Base-by-base conservation (phyloP, 2,888 invertebrate genomes). In the Drosophila trichaetosa region DNA sequence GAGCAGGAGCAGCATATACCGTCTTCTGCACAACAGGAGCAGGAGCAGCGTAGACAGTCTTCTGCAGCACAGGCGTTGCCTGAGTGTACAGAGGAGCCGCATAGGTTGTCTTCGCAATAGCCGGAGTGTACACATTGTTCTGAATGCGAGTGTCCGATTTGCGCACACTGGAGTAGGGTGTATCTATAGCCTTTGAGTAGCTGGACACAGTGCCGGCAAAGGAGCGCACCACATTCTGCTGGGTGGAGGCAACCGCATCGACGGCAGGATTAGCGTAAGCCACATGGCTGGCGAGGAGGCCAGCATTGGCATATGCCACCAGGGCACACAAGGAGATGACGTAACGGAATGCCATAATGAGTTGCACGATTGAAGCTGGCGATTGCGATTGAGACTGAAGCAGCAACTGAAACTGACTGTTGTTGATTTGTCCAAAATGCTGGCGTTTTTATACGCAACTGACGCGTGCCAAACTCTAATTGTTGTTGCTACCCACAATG, bases 301-400 rank as follows among this genome's bases (percentile, higher is more conserved):
- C 95, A 72, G 95, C 95, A 86, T 95, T 94, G 91, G 95, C 95
- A 80, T 94, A 94, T 91, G 95, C 95, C 92, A 95, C 94, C 90
- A 94, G 93, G 92, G 95, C 94, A 92, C 95, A 94, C 91, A 96
- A 93, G 56, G 95, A 92, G 80, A 95, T 93, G 80, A 95, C 87
- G 82, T 95, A 93, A 95, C 94, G 91, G 79, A 92, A 93, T 62
- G 91, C 91, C 92, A 92, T 92, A 64, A 46, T 46, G 46, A 46
- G 8, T 46, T 46, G 24, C 16, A 46, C 24, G 24, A 46, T 49
- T 24, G 42, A 24, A 27, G 33, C 57, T 56, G 18, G 6, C 11
- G 34, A 53, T 36, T 53, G 53, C 51, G 53, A 53, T 34, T 53
- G 53, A 38, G 33, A 27, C 53, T 73, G 63, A 31, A 53, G 18